phyloP scores from a whole-genome alignment of 1,140 invertebrate genomes.

The Bombus terrestris region DNA sequence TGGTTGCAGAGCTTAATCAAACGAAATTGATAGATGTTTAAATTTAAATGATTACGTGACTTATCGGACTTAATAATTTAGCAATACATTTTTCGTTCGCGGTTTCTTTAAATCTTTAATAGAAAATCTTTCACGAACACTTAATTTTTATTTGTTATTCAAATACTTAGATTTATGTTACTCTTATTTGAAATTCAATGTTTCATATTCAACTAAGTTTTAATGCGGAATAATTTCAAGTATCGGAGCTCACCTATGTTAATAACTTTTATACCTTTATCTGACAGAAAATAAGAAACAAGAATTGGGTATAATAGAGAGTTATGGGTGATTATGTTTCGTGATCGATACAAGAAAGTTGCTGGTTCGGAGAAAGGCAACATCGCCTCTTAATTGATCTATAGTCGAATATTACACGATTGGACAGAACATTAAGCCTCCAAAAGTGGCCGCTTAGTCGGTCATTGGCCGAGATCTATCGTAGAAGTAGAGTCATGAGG shows the following conservation, averaged over 20 bases:
- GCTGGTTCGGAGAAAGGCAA: background rate
- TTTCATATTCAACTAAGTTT: background rate
- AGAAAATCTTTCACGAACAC: too few species aligned
- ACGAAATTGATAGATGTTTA: background rate
- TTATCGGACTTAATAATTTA: too few species aligned
- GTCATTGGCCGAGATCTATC: constrained; percentile 76
- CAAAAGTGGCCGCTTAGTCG: constrained; percentile 70
- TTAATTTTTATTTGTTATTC: too few species aligned
- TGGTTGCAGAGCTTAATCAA: background rate
- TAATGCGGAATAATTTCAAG: background rate
- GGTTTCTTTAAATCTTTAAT: too few species aligned
- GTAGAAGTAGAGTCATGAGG: constrained; percentile 68
- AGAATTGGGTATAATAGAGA: background rate
- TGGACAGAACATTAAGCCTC: constrained; percentile 63
- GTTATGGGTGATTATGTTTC: background rate
- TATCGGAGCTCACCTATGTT: background rate
- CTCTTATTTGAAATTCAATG: too few species aligned
- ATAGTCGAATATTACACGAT: constrained; percentile 78
- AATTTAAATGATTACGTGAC: background rate
- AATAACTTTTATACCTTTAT: background rate
- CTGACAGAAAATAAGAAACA: background rate
- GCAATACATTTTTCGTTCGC: too few species aligned
- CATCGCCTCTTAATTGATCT: constrained; percentile 79
- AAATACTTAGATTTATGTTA: too few species aligned
- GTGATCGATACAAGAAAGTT: background rate